phyloP scores from a whole-genome alignment of 1,140 invertebrate genomes.

The Manduca sexta region DNA sequence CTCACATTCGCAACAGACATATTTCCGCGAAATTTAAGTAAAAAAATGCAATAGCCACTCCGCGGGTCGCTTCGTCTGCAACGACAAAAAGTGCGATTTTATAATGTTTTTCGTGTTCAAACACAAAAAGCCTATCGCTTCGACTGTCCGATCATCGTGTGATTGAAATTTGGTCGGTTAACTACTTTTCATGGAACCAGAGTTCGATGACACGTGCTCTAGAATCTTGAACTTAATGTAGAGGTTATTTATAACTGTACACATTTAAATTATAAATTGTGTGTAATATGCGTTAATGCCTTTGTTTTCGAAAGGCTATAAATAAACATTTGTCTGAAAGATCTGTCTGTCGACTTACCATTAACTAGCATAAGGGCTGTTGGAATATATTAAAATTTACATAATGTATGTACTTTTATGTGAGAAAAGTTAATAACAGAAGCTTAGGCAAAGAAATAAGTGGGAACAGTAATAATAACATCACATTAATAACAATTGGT shows the following conservation, averaged over 20 bases:
- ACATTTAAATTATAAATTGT: neutral
- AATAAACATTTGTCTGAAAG: neutral
- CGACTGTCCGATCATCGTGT: conserved; percentile 23
- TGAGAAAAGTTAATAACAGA: too few relatives aligned
- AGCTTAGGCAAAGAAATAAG: too few relatives aligned
- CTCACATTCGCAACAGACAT: neutral
- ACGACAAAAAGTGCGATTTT: conserved; percentile 30
- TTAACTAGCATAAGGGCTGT: too few relatives aligned
- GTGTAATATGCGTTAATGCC: neutral
- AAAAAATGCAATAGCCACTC: conserved; percentile 11
- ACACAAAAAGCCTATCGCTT: conserved; percentile 29
- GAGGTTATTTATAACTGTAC: neutral
- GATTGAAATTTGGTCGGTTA: conserved; percentile 37
- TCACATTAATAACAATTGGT: too few relatives aligned
- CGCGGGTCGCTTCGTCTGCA: conserved; percentile 1
- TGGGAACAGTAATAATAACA: too few relatives aligned
- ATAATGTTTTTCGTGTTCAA: conserved; percentile 36
- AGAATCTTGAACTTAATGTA: conserved; percentile 13
- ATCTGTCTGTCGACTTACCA: too few relatives aligned
- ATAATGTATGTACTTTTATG: too few relatives aligned
- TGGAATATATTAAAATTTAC: too few relatives aligned
- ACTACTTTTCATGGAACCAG: conserved; percentile 27
- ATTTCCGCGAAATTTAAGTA: neutral
- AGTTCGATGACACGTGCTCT: conserved; percentile 29
- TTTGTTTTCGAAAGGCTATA: neutral